Evolutionary conservation across 2,888 invertebrate genomes (phyloP).

Genomic region (Synanthedon tipuliformis): DNA sequence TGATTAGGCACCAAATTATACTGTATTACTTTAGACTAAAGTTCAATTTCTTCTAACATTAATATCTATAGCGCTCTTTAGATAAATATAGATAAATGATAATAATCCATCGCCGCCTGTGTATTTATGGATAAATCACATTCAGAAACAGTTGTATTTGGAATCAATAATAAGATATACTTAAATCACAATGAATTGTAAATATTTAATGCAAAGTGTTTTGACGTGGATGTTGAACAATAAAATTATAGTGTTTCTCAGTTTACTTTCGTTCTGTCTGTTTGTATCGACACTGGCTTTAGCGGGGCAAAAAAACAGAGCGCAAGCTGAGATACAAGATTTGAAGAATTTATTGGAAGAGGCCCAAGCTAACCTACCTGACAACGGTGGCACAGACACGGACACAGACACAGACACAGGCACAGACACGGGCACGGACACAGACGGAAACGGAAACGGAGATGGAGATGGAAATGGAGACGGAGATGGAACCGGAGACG

Average conservation of each 20-base stretch:
- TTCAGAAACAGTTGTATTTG: background rate
- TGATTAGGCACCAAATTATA: background rate
- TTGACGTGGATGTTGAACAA: constrained; percentile 49
- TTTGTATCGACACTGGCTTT: constrained; percentile 47
- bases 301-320: constrained; percentile 39
- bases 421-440: background rate
- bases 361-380: background rate
- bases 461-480: no score
- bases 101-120: constrained; percentile 1
- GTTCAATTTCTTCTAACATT: background rate
- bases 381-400: background rate
- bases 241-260: constrained; percentile 47
- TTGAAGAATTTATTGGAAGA: constrained; percentile 7
- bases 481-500: no score
- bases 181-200: constrained; percentile 23
- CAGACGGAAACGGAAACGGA: background rate
- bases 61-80: constrained; percentile 1
- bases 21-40: background rate
- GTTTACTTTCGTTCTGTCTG: constrained; percentile 39
- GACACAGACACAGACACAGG: background rate
- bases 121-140: background rate
- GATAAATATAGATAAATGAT: constrained; percentile 5
- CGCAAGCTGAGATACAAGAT: constrained; percentile 21
- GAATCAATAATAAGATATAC: constrained; percentile 3
- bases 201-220: constrained; percentile 35